Conservation (phyloP, 2,113 vertebrate species). For the Cichladusa arquata region DNA sequence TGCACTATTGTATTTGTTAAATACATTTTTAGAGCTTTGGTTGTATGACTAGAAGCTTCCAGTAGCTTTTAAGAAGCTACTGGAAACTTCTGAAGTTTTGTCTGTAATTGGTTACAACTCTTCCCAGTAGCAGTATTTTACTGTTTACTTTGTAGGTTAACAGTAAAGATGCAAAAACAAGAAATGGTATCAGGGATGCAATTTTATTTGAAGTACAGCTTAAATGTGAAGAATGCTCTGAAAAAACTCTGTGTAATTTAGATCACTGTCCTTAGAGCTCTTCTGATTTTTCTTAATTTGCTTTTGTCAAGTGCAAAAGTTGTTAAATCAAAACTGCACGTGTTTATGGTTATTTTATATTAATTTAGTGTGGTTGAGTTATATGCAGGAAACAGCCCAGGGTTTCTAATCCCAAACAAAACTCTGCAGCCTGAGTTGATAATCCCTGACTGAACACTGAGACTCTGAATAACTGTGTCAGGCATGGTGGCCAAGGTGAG, state of each 20-base stretch:
- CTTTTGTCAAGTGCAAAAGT: neutral
- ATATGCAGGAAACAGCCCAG: neutral
- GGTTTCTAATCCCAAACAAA: neutral
- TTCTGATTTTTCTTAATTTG: constrained; percentile 19
- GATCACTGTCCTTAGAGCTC: neutral
- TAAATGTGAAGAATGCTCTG: neutral
- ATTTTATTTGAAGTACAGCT: neutral
- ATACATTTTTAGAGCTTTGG: neutral
- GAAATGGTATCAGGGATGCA: neutral
- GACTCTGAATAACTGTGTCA: neutral
- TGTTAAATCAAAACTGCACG: neutral
- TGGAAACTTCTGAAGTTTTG: neutral
- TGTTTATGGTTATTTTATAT: neutral
- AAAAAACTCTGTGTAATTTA: neutral
- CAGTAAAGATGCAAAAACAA: neutral
- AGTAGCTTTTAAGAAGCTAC: neutral
- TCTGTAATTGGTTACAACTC: neutral
- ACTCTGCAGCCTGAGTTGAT: neutral
- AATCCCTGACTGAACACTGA: neutral
- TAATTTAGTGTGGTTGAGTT: neutral
- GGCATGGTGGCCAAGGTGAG: neutral
- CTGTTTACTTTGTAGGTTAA: neutral
- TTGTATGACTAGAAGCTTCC: neutral
- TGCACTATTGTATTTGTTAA: neutral
- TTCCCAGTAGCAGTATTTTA: neutral